phyloP scores from a whole-genome alignment of 1,140 invertebrate genomes.

The Ostrea edulis region DNA sequence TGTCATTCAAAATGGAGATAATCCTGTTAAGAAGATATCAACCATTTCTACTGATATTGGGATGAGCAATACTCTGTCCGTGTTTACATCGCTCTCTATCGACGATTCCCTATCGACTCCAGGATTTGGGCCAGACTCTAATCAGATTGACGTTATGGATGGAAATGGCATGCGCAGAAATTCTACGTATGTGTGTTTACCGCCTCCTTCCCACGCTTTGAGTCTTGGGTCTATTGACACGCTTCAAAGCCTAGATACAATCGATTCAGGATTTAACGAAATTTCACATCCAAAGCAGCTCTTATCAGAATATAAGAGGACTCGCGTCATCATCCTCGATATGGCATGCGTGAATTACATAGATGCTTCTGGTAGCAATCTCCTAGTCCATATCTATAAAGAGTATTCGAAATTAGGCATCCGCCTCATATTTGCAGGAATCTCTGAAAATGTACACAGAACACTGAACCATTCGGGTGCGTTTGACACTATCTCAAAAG shows the following conservation, averaged over 20 bases:
- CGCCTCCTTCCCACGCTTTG: background rate
- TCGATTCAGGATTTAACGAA: constrained; percentile 34
- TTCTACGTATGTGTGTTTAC: background rate
- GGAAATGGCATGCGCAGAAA: background rate
- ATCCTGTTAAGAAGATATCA: background rate
- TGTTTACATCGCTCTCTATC: background rate
- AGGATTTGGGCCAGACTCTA: background rate
- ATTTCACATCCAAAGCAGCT: constrained; percentile 7
- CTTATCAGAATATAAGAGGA: background rate
- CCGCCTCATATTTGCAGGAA: constrained; percentile 62
- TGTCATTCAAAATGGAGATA: background rate
- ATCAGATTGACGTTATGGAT: background rate
- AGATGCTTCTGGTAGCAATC: constrained; percentile 75
- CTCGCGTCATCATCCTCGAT: constrained; percentile 72
- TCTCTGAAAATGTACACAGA: constrained; percentile 56
- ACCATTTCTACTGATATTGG: background rate
- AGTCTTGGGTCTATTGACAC: constrained; percentile 24
- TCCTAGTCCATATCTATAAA: constrained; percentile 68
- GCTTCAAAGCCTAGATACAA: background rate
- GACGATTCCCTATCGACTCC: background rate
- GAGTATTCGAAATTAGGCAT: constrained; percentile 67
- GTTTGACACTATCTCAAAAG: constrained; percentile 61
- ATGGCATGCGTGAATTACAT: constrained; percentile 76
- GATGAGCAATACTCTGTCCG: background rate
- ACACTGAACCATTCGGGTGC: constrained; percentile 61